Base-by-base conservation (phyloP, 2,888 invertebrate genomes). In the Scaptomyza parva region DNA sequence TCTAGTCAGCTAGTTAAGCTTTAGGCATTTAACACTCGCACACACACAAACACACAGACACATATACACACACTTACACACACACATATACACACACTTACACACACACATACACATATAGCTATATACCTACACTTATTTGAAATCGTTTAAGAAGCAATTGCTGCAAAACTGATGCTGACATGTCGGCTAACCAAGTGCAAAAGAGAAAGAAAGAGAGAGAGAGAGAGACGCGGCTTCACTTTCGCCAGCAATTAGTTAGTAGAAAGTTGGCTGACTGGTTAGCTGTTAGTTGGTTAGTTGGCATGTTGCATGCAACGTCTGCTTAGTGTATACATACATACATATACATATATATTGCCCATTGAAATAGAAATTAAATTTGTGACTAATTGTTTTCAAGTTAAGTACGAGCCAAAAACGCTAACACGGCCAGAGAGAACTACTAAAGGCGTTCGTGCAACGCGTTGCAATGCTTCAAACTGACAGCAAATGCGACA, bases 301-400 rank as follows among this genome's bases (percentile, higher is more conserved):
- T 17, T 74, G 61, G 75, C 54, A 65, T 87, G 81, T 85, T 74
- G 87, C 81, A 81, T 81, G 82, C 82, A 69, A 86, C 53, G n/a
- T 57, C 63, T 62, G 59, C 53, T 47, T 47, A 39, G 20, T 47
- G 17, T 40, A 44, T 3, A 24, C 8, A 24, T 24, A 24, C 6
- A 24, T 24, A n/a, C n/a, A n/a, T 12, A 12, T 12, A 4, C 12
- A 12, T 33, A 11, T 35, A 8, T 35, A 37, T 60, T 52, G 59
- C 43, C 44, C 68, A 76, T 57, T 62, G 61, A 55, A 61, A 63
- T 72, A 78, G 59, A 70, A 86, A 88, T 86, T 82, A 65, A 82
- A 72, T 82, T 80, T 86, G 76, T 72, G 86, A 69, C 82, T 87
- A 82, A 82, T 82, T 82, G 82, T 67, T 88, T 64, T 70, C 72